phyloP scores from a whole-genome alignment of 2,888 invertebrate genomes.

The Globia sparganii region DNA sequence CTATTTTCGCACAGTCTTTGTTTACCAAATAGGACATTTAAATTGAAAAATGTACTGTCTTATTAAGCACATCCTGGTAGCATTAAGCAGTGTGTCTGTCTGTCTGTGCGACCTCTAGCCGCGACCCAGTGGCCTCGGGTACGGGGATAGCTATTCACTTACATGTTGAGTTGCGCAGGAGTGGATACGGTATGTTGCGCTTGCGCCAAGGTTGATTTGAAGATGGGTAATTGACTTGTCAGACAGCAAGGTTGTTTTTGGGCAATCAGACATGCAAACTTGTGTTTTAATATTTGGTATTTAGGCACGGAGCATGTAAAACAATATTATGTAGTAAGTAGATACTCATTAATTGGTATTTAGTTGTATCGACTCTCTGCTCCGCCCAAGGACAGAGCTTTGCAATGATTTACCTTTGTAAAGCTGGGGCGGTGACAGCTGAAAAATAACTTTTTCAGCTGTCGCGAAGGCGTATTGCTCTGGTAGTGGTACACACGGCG shows the following conservation, averaged over 20 bases:
- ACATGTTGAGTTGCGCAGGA: constrained; percentile 42
- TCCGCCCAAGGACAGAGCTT: neutral
- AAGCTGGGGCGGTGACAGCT: too few relatives aligned
- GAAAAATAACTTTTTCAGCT: neutral
- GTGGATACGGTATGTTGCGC: constrained; percentile 67
- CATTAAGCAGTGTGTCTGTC: constrained; percentile 64
- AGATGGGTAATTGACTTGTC: constrained; percentile 23
- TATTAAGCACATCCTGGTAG: constrained; percentile 70
- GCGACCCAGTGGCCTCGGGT: constrained; percentile 80
- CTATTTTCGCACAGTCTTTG: too few relatives aligned
- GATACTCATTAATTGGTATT: neutral
- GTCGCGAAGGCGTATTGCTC: neutral
- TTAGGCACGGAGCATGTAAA: neutral
- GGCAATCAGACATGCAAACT: neutral
- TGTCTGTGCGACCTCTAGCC: constrained; percentile 80
- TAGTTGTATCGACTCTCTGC: neutral
- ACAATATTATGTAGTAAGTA: neutral
- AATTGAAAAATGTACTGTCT: constrained; percentile 14
- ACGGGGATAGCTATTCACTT: constrained; percentile 79
- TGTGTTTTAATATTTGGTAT: neutral
- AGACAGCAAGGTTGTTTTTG: neutral
- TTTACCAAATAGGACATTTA: neutral
- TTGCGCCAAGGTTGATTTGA: constrained; percentile 14
- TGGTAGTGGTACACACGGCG: too few relatives aligned
- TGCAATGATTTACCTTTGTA: neutral